Conservation (phyloP, 1,140 invertebrate species). For the Capitella teleta region DNA sequence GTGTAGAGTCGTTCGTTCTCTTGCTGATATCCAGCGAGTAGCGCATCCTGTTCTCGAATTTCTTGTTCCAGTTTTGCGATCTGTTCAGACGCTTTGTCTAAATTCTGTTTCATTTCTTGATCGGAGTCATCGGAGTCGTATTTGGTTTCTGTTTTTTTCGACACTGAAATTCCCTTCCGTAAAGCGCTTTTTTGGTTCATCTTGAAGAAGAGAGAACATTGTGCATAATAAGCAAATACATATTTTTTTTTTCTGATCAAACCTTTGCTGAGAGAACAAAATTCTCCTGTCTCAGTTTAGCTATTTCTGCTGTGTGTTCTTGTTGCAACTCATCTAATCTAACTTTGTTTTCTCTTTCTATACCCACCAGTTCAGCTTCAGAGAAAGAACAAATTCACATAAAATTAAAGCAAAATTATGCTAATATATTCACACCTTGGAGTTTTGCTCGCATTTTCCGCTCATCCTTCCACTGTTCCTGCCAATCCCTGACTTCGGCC, state of each 20-base stretch:
- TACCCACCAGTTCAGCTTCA: conserved; percentile 20
- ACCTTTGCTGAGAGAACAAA: conserved; percentile 37
- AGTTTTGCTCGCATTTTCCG: conserved; percentile 6
- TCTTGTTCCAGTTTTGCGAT: conserved; percentile 23
- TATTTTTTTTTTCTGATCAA: too few species aligned
- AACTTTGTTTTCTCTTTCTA: conserved; percentile 18
- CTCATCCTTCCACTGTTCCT: conserved; percentile 15
- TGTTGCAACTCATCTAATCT: conserved; percentile 20
- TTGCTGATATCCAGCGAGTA: conserved; percentile 33
- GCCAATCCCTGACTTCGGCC: conserved; percentile 16
- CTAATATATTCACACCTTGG: conserved; percentile 8
- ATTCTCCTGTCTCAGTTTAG: conserved; percentile 34
- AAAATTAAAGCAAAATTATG: background rate
- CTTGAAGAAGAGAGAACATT: background rate
- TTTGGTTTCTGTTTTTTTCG: too few species aligned
- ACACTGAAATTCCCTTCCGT: too few species aligned
- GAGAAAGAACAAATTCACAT: background rate
- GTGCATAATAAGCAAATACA: too few species aligned
- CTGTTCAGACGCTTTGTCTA: too few species aligned
- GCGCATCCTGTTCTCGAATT: conserved; percentile 29
- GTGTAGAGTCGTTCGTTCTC: conserved; percentile 36
- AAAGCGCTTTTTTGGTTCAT: too few species aligned
- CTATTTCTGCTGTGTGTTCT: too few species aligned
- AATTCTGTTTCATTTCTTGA: too few species aligned
- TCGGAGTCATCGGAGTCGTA: too few species aligned